Evolutionary conservation across 2,888 invertebrate species (phyloP).

Genomic region (Drosophila aldrichi): DNA sequence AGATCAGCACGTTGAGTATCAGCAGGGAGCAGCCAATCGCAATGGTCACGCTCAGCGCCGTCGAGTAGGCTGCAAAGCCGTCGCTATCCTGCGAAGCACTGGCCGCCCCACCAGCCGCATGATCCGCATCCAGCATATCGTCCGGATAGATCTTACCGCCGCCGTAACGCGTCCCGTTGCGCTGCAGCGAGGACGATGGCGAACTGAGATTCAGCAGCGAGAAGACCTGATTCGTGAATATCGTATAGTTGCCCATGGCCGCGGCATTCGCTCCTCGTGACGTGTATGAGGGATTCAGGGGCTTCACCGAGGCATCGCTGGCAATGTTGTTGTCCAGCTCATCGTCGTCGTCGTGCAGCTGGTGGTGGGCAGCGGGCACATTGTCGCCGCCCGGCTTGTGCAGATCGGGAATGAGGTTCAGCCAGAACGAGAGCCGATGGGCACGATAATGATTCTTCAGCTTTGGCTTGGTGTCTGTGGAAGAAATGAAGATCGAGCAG

Average conservation of each 20-base stretch:
- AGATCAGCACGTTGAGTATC: slow-evolving; percentile 96
- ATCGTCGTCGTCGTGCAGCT: slow-evolving; percentile 89
- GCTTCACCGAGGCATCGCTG: slow-evolving; percentile 86
- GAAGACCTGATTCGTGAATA: slow-evolving; percentile 85
- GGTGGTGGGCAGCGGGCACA: slow-evolving; percentile 93
- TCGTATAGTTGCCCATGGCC: slow-evolving; percentile 83
- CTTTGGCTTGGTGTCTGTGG: slow-evolving; percentile 94
- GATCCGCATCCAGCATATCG: slow-evolving; percentile 81
- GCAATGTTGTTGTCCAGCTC: slow-evolving; percentile 86
- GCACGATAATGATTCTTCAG: slow-evolving; percentile 97
- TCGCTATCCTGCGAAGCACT: slow-evolving; percentile 91
- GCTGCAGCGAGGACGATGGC: slow-evolving; percentile 83
- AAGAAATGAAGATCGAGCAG: not conserved
- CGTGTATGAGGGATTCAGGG: slow-evolving; percentile 84
- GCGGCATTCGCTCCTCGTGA: slow-evolving; percentile 78
- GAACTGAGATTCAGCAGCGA: slow-evolving; percentile 85
- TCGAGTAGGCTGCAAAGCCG: slow-evolving; percentile 95
- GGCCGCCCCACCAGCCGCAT: slow-evolving; percentile 82
- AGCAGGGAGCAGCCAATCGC: slow-evolving; percentile 97
- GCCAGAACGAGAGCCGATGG: slow-evolving; percentile 96
- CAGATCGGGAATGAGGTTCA: slow-evolving; percentile 96
- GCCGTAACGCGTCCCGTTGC: slow-evolving; percentile 80
- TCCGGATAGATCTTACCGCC: slow-evolving; percentile 81
- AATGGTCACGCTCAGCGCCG: slow-evolving; percentile 96
- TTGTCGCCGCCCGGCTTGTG: slow-evolving; percentile 95